Base-by-base conservation (phyloP, 1,140 invertebrate genomes). In the Zophobas morio region DNA sequence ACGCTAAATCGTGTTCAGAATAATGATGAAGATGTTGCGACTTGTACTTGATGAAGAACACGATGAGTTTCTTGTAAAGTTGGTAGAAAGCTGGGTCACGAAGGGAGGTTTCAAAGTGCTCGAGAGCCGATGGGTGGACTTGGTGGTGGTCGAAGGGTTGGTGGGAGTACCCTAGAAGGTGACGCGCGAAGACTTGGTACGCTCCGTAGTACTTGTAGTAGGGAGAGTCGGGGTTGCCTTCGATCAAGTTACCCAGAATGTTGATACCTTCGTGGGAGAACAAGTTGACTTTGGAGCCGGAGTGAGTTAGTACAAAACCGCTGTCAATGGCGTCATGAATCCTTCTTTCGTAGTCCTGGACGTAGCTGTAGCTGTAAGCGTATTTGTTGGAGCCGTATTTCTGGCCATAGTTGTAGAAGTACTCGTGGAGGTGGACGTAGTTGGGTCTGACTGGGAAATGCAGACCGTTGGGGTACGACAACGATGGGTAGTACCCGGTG, bases 31-130 rank as follows among this genome's bases (percentile, higher is more conserved):
- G 20, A 37, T 82, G 74, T 34, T 66, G 33, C 35, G 57, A 72
- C 40, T 80, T 70, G 78, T 81, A 80, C 49, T 87, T 84, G 1
- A 85, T 72, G 79, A 88, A 89, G 71, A 87, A 86, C 76, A 88
- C 82, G 39, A 87, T 81, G 76, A 92, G 85, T 78, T 89, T 88
- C 81, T 91, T 89, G 84, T 88, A 87, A 80, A 93, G 86, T 74
- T 87, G 88, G 88, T 91, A 93, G 88, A 91, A 93, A 70, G 90
- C 87, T 6, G 92, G 92, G 84, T 93, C 92, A 60, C 92, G 89
- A 72, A 92, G 81, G 78, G 89, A 89, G 39, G 92, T 93, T 76
- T 88, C 87, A 57, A 84, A 87, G 77, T 89, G 87, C 75, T 89
- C 86, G 63, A 90, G 81, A 8, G 86, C 84, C 1, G 83, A 82